Conservation (phyloP, 2,888 invertebrate species). For the Lasius fuliginosus region DNA sequence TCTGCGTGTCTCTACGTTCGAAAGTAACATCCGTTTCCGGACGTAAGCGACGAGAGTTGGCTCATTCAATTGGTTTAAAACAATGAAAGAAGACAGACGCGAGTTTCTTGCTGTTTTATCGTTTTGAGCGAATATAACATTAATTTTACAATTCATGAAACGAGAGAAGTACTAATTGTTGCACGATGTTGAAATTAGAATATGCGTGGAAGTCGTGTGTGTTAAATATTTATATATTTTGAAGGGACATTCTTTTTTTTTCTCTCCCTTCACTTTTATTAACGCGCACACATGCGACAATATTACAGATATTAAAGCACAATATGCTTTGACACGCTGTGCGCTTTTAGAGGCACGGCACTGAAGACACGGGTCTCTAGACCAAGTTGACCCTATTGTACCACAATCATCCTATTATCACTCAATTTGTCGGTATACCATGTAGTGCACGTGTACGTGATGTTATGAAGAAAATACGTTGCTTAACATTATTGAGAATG, state of each 20-base stretch:
- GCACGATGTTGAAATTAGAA: neutral
- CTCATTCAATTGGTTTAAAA: constrained; percentile 30
- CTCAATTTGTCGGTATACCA: constrained; percentile 71
- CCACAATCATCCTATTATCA: constrained; percentile 80
- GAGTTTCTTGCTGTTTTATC: neutral
- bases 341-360: constrained; percentile 29
- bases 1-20: constrained; percentile 23
- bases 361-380: constrained; percentile 65
- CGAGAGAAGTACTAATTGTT: neutral
- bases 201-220: neutral
- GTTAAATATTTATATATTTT: constrained; percentile 5
- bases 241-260: neutral
- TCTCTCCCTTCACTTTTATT: neutral
- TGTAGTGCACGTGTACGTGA: constrained; percentile 36
- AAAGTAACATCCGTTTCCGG: constrained; percentile 38
- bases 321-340: constrained; percentile 36
- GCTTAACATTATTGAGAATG: neutral
- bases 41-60: neutral
- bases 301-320: constrained; percentile 35
- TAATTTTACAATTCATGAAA: neutral
- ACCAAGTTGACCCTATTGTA: constrained; percentile 78
- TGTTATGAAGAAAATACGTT: constrained; percentile 36
- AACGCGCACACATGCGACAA: neutral
- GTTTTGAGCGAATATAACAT: neutral
- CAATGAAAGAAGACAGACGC: neutral